phyloP scores from a whole-genome alignment of 2,888 invertebrate species.

The Pteria penguin region DNA sequence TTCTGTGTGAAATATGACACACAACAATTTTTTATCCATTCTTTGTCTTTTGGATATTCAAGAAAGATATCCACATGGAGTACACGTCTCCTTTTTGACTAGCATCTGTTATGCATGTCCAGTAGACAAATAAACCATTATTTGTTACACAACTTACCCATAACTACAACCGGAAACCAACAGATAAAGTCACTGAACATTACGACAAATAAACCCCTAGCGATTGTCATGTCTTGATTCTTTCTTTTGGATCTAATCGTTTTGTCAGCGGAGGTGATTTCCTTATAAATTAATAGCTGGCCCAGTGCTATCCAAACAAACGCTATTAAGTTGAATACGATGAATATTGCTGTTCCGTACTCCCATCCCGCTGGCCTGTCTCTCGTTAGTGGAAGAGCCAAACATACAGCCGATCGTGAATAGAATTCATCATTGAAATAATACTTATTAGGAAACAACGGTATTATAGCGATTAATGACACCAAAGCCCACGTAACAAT shows the following conservation, averaged over 20 bases:
- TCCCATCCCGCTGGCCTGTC: slow-evolving; percentile 42
- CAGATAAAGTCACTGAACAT: slow-evolving; percentile 39
- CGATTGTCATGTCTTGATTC: slow-evolving; percentile 28
- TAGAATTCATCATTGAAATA: slow-evolving; percentile 41
- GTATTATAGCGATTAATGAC: slow-evolving; percentile 17
- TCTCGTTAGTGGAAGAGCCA: slow-evolving; percentile 35
- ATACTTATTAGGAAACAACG: slow-evolving; percentile 15
- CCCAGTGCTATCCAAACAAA: slow-evolving; percentile 30
- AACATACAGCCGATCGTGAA: slow-evolving; percentile 38
- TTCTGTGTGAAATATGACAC: no score
- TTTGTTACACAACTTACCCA: no score
- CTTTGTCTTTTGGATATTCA: no score
- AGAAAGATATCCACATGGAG: no score
- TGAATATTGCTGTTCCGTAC: slow-evolving; percentile 37
- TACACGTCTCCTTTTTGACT: no score
- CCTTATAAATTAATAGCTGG: slow-evolving; percentile 35
- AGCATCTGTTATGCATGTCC: no score
- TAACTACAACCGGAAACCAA: slow-evolving; percentile 43
- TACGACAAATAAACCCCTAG: slow-evolving; percentile 32
- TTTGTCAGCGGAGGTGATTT: slow-evolving; percentile 5
- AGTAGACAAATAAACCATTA: no score
- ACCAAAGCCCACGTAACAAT: slow-evolving; percentile 7
- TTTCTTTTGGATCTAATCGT: slow-evolving; percentile 12
- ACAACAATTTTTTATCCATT: no score
- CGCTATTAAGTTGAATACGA: slow-evolving; percentile 33